Percentiles rank a stretch among this genome's conserved stretches.
These are phyloP conservation scores for Megalops atlanticus DNA, from an alignment of 2,113 vertebrate species.

Conservation along the genomic window DNA sequence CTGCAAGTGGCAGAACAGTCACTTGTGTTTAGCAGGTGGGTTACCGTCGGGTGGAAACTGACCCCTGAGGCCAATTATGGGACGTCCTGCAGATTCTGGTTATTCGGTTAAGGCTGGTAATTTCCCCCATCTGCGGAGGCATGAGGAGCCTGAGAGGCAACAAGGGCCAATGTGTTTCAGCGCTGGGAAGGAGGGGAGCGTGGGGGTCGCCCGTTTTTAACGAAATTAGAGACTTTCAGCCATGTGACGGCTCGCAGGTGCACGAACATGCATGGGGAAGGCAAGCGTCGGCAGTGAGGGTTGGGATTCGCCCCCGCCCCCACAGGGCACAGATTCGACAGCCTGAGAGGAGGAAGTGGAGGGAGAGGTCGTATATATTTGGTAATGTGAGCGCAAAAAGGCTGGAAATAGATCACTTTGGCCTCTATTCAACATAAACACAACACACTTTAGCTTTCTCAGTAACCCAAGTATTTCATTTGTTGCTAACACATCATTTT, in stretches of 20 bases:
- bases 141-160: not conserved
- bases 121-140: not conserved
- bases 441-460: not conserved
- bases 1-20: too few species aligned
- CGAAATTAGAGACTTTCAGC: conserved; percentile 45
- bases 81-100: not conserved
- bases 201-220: conserved; percentile 63
- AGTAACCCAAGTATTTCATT: too few species aligned
- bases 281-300: too few species aligned
- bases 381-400: not conserved
- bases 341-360: conserved; percentile 43
- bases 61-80: not conserved
- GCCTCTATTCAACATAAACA: not conserved
- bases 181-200: conserved; percentile 68
- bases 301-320: too few species aligned
- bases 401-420: conserved; percentile 30
- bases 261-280: too few species aligned
- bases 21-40: not conserved
- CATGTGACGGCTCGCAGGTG: conserved; percentile 48
- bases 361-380: conserved; percentile 32
- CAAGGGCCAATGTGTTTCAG: conserved; percentile 68
- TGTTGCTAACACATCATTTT: not conserved
- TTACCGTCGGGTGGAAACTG: not conserved
- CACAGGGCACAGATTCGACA: too few species aligned
- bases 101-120: not conserved